A percentile compares a stretch with the other conserved stretches of the same genome.
Conservation (phyloP, 2,113 vertebrate genomes). For the Amblyornis subalaris region DNA sequence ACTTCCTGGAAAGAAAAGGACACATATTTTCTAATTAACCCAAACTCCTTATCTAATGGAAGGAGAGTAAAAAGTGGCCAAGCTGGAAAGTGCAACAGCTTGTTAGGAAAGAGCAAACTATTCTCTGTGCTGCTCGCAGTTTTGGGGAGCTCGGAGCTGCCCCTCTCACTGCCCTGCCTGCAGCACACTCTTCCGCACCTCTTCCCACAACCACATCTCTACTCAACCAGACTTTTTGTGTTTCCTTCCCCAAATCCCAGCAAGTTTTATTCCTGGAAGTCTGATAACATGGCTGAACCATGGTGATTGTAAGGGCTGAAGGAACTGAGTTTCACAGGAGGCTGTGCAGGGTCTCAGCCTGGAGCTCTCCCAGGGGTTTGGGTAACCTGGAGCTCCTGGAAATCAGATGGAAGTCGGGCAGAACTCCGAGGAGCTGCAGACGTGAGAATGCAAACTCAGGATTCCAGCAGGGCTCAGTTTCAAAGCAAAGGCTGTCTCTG, state of each 20-base stretch:
- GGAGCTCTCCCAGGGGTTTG: neutral
- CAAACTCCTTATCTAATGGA: neutral
- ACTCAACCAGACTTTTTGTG: neutral
- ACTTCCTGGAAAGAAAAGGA: slow-evolving; percentile 9
- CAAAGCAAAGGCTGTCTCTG: neutral
- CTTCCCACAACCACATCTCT: neutral
- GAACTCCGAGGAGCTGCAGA: neutral
- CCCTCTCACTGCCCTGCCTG: neutral
- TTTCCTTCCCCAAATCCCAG: neutral
- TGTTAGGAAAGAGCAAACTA: neutral
- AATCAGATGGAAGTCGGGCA: neutral
- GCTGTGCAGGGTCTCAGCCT: neutral
- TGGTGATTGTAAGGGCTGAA: neutral
- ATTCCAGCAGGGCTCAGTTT: neutral
- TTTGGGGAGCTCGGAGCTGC: neutral
- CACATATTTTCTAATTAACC: neutral
- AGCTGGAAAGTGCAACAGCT: neutral
- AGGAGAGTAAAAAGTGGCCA: neutral
- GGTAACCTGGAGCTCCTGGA: neutral
- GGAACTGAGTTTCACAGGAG: accelerated
- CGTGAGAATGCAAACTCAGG: neutral
- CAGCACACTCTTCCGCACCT: neutral
- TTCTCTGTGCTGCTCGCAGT: accelerated
- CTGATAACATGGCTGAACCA: neutral
- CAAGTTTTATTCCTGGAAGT: neutral